Conservation (phyloP, 2,113 vertebrate species). For the Dascyllus trimaculatus region DNA sequence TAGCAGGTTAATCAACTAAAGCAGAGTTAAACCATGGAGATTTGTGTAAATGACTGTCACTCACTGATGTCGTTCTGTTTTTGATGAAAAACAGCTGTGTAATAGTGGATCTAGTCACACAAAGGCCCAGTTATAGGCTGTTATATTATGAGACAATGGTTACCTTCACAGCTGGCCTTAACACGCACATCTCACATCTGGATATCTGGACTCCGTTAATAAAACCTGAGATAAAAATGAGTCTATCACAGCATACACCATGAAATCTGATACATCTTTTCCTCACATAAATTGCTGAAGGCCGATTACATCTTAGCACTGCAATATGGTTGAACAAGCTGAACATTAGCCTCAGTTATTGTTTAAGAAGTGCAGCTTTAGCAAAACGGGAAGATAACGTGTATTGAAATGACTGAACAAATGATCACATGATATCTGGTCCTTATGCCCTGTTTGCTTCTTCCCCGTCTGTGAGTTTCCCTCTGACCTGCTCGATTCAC, state of each 20-base stretch:
- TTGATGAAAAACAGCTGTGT: conserved; percentile 51
- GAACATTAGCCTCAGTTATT: background rate
- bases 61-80: background rate
- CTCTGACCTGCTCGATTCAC: conserved; percentile 9
- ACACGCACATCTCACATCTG: conserved; percentile 44
- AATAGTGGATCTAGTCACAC: conserved; percentile 22
- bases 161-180: conserved; percentile 42
- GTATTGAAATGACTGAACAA: background rate
- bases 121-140: conserved; percentile 10
- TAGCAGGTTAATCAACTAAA: conserved; percentile 48
- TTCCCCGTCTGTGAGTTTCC: background rate
- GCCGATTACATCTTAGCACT: conserved; percentile 5
- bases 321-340: background rate
- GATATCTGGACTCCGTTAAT: conserved; percentile 40
- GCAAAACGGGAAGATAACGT: background rate
- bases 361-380: background rate
- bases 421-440: background rate
- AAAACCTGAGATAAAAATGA: conserved; percentile 4
- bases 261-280: conserved; percentile 23
- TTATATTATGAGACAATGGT: conserved; percentile 27
- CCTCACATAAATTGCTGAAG: background rate
- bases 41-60: conserved; percentile 46
- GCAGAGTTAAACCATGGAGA: conserved; percentile 21
- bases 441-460: conserved; percentile 1
- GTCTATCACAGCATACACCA: background rate